Evolutionary conservation across 1,140 invertebrate genomes (phyloP), one percentile per base, ranked within the genome.

Genomic region (Pinna nobilis): DNA sequence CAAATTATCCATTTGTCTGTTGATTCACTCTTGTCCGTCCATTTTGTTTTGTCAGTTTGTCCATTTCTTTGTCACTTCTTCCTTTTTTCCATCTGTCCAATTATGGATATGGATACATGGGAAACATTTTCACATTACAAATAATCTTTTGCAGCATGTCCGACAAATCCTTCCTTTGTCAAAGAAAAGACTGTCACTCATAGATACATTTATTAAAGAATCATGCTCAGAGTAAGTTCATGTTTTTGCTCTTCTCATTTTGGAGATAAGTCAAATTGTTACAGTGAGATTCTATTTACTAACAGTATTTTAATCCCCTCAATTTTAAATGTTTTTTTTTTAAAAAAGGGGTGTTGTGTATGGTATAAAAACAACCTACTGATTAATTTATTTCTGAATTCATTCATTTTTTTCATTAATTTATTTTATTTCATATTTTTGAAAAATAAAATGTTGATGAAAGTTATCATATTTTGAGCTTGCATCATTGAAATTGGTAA

Each of bases 141-240:
- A n/a, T n/a, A n/a, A n/a, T n/a, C 18, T 23, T n/a, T 86, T 79
- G n/a, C 70, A 88, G 86, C 78, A 72, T 69, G 78, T 89, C 41
- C 72, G 86, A 55, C 85, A 87, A 53, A 70, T 89, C 28, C 69
- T 89, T 18, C 85, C 84, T 28, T 67, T 89, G 63, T 89, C 87
- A 41, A 87, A 84, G 65, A 86, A 84, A 70, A 78, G 86, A 78
- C 71, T 84, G 65, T 65, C 76, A 30, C 71, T 89, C 7, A 83
- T 89, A 71, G 86, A 88, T 37, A 86, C 81, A 44, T 85, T 88
- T 70, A 70, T 88, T 0, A 84, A 82, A 61, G 84, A 87, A 69
- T 86, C 87, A 23, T 81, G 84, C 44, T 80, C 78, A 30, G 80
- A 84, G 85, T 87, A 70, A 82, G 83, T 84, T 37, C n/a, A n/a